Percentiles rank a stretch among this genome's conserved stretches.
Evolutionary conservation across 2,797 vertebrate species (phyloP).

Genomic region (Anomalospiza imberbis): DNA sequence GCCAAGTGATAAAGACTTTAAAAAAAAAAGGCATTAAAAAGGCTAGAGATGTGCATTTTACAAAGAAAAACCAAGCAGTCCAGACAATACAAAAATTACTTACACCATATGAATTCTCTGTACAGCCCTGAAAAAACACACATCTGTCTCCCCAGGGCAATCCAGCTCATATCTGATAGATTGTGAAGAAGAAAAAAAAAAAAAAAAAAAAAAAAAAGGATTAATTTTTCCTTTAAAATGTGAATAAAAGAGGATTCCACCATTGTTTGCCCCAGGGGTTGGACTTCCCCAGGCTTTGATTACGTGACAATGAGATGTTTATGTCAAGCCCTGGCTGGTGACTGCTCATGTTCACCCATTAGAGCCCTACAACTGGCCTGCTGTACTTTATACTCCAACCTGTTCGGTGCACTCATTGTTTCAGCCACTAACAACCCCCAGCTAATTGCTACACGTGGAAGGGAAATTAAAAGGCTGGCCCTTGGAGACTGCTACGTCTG

Average conservation of each 20-base stretch:
- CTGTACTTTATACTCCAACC: constrained; percentile 20
- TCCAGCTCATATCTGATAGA: background rate
- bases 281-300: background rate
- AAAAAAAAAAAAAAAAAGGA: background rate
- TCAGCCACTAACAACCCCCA: constrained; percentile 22
- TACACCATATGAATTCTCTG: background rate
- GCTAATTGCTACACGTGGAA: constrained; percentile 52
- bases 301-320: background rate
- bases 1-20: constrained; percentile 61
- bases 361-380: constrained; percentile 20
- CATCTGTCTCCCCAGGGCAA: background rate
- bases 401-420: constrained; percentile 30
- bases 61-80: background rate
- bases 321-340: constrained; percentile 20
- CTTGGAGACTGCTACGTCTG: constrained; percentile 23
- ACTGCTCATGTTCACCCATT: background rate
- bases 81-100: background rate
- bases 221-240: background rate
- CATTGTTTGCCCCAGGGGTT: background rate
- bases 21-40: constrained; percentile 1
- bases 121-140: background rate
- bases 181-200: background rate
- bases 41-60: background rate
- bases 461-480: constrained; percentile 61
- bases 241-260: background rate